Conservation (phyloP, 1,140 invertebrate genomes). For the Drosophila baimaii region DNA sequence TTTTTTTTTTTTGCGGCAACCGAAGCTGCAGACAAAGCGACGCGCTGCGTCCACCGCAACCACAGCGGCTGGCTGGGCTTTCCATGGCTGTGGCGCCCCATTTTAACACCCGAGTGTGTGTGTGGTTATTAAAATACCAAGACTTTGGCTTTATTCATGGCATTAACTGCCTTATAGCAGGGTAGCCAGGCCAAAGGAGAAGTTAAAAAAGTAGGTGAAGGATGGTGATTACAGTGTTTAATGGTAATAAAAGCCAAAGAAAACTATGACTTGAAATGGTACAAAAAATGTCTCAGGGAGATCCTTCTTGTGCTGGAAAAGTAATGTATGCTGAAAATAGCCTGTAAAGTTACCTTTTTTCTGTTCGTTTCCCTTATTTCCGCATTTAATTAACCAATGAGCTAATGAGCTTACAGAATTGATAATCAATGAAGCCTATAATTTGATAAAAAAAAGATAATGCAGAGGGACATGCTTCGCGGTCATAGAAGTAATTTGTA, state of each 20-base stretch:
- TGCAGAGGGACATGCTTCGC: not conserved
- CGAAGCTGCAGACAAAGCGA: slow-evolving; percentile 60
- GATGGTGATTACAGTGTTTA: slow-evolving; percentile 4
- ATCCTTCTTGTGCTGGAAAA: not conserved
- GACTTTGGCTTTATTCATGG: slow-evolving; percentile 28
- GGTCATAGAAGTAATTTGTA: not conserved
- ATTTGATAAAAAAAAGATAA: slow-evolving; percentile 1
- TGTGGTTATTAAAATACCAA: slow-evolving; percentile 56
- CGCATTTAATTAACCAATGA: not conserved
- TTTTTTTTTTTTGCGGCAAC: slow-evolving; percentile 20
- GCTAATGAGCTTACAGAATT: not conserved
- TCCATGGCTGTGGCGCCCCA: slow-evolving; percentile 54
- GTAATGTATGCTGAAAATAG: not conserved
- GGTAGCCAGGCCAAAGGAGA: not conserved
- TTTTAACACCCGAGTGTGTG: slow-evolving; percentile 51
- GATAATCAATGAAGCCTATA: not conserved
- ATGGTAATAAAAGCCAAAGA: slow-evolving; percentile 2
- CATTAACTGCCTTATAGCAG: slow-evolving; percentile 9
- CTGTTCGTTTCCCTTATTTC: not conserved
- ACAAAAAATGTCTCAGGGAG: no score
- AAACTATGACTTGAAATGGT: not conserved
- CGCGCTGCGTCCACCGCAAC: slow-evolving; percentile 40
- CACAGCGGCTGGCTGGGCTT: slow-evolving; percentile 25
- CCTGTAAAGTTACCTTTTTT: not conserved
- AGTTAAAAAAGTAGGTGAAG: slow-evolving; percentile 19